Evolutionary conservation across 2,888 invertebrate species (phyloP), one percentile per base, ranked within the genome.

Genomic region (Cerastis leucographa): DNA sequence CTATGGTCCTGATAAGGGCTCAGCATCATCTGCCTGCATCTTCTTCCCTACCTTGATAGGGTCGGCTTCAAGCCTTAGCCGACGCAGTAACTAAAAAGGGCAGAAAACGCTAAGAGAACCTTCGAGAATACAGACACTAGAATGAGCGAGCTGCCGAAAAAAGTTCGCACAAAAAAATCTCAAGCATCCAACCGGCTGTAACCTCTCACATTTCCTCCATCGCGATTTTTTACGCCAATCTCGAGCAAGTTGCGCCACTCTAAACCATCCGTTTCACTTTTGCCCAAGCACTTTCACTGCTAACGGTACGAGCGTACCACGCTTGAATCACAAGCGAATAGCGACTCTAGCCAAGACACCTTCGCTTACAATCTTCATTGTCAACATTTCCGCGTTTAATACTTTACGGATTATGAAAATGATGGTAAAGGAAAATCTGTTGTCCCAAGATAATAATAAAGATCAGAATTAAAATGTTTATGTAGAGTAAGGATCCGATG

Each of bases 191-290:
- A 77, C 77, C 70, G 72, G 74, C 81, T 86, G 80, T 88, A 90
- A 91, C 91, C 92, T 92, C 91, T 93, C 92, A 92, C 92, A 92
- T 93, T 94, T 93, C 92, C 91, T 88, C 89, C 87, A 90, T 92
- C 87, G 92, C 90, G 90, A 91, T 94, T 94, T 94, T 94, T 94
- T 92, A 93, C 94, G 92, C 89, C 91, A 93, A 94, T 94, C 94
- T 93, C 92, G 89, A 91, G 88, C 91, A 87, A 90, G 91, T 94
- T 94, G 93, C 92, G 93, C 92, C 93, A 94, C 90, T 92, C 89
- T 89, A 92, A 92, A 92, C 93, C 93, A 91, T 92, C 92, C 94
- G 95, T 96, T 96, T 96, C 96, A 96, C 96, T 96, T 96, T 96
- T 96, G 94, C 93, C 81, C 83, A 89, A 91, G 89, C 93, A 96